Evolutionary conservation across 1,140 invertebrate species (phyloP), one percentile per base, ranked within the genome.

Genomic region (Trachymyrmex cornetzi): DNA sequence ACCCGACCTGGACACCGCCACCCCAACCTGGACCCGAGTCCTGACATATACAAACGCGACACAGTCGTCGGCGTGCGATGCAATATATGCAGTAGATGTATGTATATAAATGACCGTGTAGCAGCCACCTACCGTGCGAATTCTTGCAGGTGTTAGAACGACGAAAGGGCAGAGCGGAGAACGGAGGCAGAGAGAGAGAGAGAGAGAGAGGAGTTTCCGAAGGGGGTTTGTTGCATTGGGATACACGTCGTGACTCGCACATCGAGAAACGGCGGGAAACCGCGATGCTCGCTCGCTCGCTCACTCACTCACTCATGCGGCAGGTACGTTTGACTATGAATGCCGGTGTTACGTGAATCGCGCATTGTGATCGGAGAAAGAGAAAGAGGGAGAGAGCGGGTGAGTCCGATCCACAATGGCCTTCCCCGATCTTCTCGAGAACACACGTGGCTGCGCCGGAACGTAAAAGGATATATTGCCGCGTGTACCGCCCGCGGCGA

Each of bases 81-180:
- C 63, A 38, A 90, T 90, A 90, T 85, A 88, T 86, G 88, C 89
- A 77, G 77, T 44, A 67, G 72, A 66, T 66, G 57, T 57, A 38
- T 69, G 72, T 87, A 85, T 74, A 55, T 84, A 82, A 85, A 79
- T 84, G 77, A 69, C 30, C 38, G 66, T 74, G 24, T 30, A 61
- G 87, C 48, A 90, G 86, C 72, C 89, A 92, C 89, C 91, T 85
- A 88, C 84, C 91, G 89, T 90, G 91, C 88, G 91, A 92, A 92
- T 87, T 86, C 86, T 89, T 79, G 91, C 91, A 92, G 91, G 91
- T 92, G 91, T 91, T 85, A 61, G 89, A 77, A 81, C 69, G 63
- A 19, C 81, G 59, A 50, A 81, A 77, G 82, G 77, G 53, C 81
- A 75, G 22, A 85, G 69, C 67, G 3, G 12, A n/a, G 55, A n/a